Evolutionary conservation across 2,797 vertebrate species (phyloP).

Genomic region (Acanthiza pusilla): DNA sequence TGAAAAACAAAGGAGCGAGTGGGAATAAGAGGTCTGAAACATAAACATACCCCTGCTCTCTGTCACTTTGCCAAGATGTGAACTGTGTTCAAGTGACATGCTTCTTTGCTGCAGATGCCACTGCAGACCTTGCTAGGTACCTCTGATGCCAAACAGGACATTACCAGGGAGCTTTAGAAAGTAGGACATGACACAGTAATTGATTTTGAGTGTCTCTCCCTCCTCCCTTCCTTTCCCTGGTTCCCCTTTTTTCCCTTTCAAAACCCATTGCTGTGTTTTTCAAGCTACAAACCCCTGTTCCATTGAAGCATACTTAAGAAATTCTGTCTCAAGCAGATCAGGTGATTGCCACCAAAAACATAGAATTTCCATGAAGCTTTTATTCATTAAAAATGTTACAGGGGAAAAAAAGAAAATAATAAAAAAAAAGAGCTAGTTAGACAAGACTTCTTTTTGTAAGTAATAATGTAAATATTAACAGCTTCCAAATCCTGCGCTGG

Average conservation of each 20-base stretch:
- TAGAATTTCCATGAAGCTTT: neutral
- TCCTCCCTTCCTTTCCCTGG: neutral
- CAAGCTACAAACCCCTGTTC: neutral
- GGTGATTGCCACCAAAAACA: neutral
- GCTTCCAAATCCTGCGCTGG: neutral
- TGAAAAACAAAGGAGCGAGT: slow-evolving; percentile 38
- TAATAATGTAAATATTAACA: neutral
- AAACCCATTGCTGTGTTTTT: neutral
- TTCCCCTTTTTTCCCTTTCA: neutral
- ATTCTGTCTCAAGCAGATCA: neutral
- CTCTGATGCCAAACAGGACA: neutral
- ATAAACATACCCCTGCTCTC: slow-evolving; percentile 40
- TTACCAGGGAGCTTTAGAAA: neutral
- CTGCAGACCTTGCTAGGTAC: neutral
- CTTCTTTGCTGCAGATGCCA: neutral
- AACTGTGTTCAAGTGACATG: slow-evolving; percentile 62
- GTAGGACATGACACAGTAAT: neutral
- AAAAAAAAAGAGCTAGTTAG: neutral
- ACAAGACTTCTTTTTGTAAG: neutral
- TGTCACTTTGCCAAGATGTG: slow-evolving; percentile 68
- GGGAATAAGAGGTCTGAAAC: slow-evolving; percentile 8
- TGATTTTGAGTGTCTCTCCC: neutral
- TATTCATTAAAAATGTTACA: neutral
- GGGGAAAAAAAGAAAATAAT: neutral
- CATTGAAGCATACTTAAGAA: neutral